phyloP scores from a whole-genome alignment of 2,113 vertebrate genomes.

The Lipophrys pholis region DNA sequence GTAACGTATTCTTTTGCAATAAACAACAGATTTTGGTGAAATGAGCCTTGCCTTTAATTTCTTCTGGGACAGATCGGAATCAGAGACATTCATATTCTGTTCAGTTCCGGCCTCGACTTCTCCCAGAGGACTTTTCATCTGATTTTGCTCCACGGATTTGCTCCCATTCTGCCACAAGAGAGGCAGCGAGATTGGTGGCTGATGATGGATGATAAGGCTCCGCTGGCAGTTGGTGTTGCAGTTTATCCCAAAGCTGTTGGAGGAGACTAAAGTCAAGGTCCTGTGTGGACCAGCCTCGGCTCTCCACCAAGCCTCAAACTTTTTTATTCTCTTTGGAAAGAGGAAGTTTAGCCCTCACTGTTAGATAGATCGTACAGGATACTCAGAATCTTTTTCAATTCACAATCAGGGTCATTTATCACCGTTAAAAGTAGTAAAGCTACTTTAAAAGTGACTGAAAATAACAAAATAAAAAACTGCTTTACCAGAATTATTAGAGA shows the following conservation, averaged over 20 bases:
- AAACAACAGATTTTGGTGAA: background rate
- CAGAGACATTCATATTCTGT: background rate
- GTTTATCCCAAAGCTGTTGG: conserved; percentile 18
- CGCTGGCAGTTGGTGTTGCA: background rate
- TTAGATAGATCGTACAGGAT: too few species aligned
- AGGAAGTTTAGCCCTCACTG: too few species aligned
- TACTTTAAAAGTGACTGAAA: too few species aligned
- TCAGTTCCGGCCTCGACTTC: background rate
- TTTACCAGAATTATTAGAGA: too few species aligned
- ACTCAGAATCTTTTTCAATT: too few species aligned
- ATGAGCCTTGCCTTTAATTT: background rate
- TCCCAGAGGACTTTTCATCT: background rate
- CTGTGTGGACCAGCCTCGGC: background rate
- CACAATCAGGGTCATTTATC: too few species aligned
- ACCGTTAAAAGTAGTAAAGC: too few species aligned
- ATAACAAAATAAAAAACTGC: too few species aligned
- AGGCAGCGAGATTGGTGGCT: background rate
- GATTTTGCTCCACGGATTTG: background rate
- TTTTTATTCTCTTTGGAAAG: too few species aligned
- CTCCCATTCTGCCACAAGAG: background rate
- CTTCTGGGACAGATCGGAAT: background rate
- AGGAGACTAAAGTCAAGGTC: background rate
- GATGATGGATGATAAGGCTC: background rate
- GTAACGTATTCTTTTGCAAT: too few species aligned
- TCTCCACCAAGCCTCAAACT: background rate